phyloP scores from a whole-genome alignment of 2,797 vertebrate genomes.

The Choloepus didactylus region DNA sequence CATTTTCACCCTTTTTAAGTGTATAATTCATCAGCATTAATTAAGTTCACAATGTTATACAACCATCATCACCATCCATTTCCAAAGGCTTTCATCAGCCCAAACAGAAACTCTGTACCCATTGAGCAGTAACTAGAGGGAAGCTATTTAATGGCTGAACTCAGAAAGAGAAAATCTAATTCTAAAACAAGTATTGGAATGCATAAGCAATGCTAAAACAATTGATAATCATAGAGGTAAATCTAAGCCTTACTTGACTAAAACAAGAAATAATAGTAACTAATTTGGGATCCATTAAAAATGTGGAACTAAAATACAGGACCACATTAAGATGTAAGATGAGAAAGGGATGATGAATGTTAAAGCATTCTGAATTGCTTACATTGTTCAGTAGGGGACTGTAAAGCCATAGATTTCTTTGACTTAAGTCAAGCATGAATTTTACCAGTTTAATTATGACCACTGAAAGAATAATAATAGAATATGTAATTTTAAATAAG shows the following conservation, averaged over 20 bases:
- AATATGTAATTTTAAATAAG: conserved; percentile 11
- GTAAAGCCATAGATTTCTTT: neutral
- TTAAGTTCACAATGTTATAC: no score
- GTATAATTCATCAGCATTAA: no score
- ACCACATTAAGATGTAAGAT: neutral
- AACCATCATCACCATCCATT: no score
- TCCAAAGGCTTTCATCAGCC: no score
- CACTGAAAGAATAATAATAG: neutral
- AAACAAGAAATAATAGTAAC: conserved; percentile 3
- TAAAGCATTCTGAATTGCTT: conserved; percentile 32
- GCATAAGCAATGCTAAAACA: neutral
- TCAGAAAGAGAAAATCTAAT: conserved; percentile 5
- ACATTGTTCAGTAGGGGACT: neutral
- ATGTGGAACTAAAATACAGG: neutral
- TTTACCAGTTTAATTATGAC: conserved; percentile 35
- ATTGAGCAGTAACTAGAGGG: neutral
- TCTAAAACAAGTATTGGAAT: conserved; percentile 16
- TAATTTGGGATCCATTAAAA: neutral
- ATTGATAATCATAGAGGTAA: neutral
- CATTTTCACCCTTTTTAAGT: no score
- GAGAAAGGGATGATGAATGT: neutral
- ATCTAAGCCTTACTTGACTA: neutral
- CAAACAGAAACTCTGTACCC: no score
- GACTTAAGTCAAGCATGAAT: neutral
- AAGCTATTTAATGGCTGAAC: conserved; percentile 15